Percentiles rank a stretch among this genome's conserved stretches.
phyloP scores from a whole-genome alignment of 2,113 vertebrate species.

The Rhipidura dahli region DNA sequence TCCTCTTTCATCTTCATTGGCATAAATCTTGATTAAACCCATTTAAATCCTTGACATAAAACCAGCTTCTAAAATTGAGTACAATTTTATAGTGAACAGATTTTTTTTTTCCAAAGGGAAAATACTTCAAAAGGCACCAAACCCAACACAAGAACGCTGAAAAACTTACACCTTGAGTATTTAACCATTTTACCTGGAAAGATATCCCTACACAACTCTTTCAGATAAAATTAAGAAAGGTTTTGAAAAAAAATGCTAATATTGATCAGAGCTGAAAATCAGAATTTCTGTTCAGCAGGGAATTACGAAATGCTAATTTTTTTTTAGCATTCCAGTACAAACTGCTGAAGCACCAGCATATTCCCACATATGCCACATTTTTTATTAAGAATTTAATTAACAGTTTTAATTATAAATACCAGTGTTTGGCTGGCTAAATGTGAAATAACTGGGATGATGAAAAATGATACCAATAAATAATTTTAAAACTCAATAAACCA shows the following conservation, averaged over 20 bases:
- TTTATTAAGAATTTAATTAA: neutral
- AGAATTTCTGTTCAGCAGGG: neutral
- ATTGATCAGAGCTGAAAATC: neutral
- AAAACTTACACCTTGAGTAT: neutral
- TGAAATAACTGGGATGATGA: neutral
- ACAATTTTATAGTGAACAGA: neutral
- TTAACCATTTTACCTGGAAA: neutral
- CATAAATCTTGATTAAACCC: neutral
- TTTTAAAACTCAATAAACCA: neutral
- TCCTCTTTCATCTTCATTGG: neutral
- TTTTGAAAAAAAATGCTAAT: neutral
- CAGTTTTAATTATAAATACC: neutral
- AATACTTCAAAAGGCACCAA: neutral
- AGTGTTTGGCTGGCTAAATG: neutral
- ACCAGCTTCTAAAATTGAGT: neutral
- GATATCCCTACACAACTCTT: neutral
- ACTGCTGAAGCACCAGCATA: neutral
- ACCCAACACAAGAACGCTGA: neutral
- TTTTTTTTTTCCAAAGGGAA: neutral
- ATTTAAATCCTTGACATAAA: neutral
- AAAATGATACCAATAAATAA: neutral
- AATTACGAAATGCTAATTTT: neutral
- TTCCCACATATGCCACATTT: neutral
- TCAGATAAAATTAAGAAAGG: neutral
- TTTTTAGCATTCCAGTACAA: neutral